Evolutionary conservation across 1,140 invertebrate genomes (phyloP), one percentile per base, ranked within the genome.

Genomic region (Drosophila nigromelanica): DNA sequence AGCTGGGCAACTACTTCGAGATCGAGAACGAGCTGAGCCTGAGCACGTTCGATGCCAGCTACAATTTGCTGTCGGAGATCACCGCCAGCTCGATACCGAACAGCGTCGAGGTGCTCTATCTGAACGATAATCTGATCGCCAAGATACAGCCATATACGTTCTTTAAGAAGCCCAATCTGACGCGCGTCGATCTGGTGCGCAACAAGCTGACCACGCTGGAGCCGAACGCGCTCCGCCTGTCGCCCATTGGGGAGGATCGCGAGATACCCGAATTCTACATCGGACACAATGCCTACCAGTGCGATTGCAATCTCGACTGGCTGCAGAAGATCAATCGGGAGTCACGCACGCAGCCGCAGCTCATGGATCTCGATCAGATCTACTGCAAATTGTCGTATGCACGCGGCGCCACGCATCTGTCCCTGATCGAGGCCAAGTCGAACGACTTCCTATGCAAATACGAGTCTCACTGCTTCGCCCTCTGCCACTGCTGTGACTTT

Each of bases 401-500:
- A 78, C 94, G 97, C 15, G 96, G 96, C 64, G 95, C 94, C 67
- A 94, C 94, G 11, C 96, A 95, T 87, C 95, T 98, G 3, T 95
- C 97, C 5, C 92, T 98, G 42, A 95, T 97, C 45, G 96, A 97
- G 92, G 96, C 96, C 6, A 95, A 96, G 37, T 94, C 97, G 48
- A 95, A 96, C 83, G 96, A 98, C 89, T 98, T 98, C 92, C 94
- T 98, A 35, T 98, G 97, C 92, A 96, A 97, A 90, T 98, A 98
- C 89, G 95, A 97, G 39, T 95, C 95, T 47, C 97, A 98, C 78
- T 98, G 97, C 92, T 97, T 97, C 87, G 95, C 97, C 0, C 91
- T 97, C 45, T 98, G 97, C 90, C 96, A 98, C 76, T 98, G 97
- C 92, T 98, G 97, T 91, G 97, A 98, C 89, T 98, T 97, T 85